Conservation (phyloP, 2,888 invertebrate species). For the Melanostoma mellinum region DNA sequence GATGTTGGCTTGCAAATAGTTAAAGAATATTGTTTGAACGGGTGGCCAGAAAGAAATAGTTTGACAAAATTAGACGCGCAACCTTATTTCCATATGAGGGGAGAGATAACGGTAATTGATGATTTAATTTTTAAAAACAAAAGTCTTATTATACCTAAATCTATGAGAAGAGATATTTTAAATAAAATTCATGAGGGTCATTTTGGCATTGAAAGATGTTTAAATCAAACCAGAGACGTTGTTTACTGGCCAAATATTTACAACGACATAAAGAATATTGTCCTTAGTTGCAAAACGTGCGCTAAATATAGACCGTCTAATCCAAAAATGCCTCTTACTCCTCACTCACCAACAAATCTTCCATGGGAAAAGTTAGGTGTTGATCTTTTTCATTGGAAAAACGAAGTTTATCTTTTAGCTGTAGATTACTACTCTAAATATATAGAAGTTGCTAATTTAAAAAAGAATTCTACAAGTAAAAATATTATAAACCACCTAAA, state of each 20-base stretch:
- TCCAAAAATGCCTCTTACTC: slow-evolving; percentile 29
- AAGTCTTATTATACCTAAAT: slow-evolving; percentile 15
- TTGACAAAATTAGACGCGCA: slow-evolving; percentile 10
- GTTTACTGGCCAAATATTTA: slow-evolving; percentile 40
- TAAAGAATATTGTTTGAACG: slow-evolving; percentile 27
- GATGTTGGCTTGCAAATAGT: slow-evolving; percentile 10
- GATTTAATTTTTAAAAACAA: slow-evolving; percentile 13
- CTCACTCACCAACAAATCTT: slow-evolving; percentile 3
- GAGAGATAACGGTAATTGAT: slow-evolving; percentile 17
- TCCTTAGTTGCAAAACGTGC: slow-evolving; percentile 21
- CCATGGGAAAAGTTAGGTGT: slow-evolving; percentile 26
- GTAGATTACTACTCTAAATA: slow-evolving; percentile 39
- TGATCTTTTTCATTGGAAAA: slow-evolving; percentile 20
- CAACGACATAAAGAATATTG: slow-evolving; percentile 14
- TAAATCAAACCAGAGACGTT: slow-evolving; percentile 20
- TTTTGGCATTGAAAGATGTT: slow-evolving; percentile 47
- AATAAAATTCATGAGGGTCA: slow-evolving; percentile 58
- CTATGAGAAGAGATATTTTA: slow-evolving; percentile 34
- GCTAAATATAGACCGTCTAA: slow-evolving; percentile 21
- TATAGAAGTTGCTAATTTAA: slow-evolving; percentile 16
- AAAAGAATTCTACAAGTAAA: slow-evolving; percentile 6
- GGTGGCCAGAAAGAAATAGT: slow-evolving; percentile 29
- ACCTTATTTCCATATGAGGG: slow-evolving; percentile 7
- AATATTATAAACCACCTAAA: slow-evolving; percentile 2
- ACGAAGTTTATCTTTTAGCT: slow-evolving; percentile 15